Conservation (phyloP, 2,888 invertebrate species). For the Cataglyphis rosenhaueri region DNA sequence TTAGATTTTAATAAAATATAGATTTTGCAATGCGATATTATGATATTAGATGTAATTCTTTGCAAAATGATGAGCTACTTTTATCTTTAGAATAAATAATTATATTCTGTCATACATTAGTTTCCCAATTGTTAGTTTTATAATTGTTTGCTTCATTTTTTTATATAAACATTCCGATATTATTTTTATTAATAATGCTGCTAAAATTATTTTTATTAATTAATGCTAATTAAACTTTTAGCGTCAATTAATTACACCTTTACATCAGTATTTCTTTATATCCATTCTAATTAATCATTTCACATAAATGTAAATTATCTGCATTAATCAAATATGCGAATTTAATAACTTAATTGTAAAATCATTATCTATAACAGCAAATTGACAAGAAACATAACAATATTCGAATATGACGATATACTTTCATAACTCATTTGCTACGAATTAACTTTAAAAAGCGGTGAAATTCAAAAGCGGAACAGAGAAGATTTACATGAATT, state of each 20-base stretch:
- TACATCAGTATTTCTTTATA: background rate
- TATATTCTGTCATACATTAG: background rate
- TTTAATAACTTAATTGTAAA: constrained; percentile 10
- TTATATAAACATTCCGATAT: background rate
- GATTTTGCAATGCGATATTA: constrained; percentile 7
- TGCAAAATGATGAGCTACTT: background rate
- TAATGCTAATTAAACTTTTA: background rate
- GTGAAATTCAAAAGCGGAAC: constrained; percentile 1
- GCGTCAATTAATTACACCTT: constrained; percentile 20
- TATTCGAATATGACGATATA: background rate
- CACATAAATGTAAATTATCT: constrained; percentile 26
- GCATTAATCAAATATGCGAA: constrained; percentile 2
- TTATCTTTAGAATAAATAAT: constrained; percentile 17
- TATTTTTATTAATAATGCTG: background rate
- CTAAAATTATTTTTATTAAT: background rate
- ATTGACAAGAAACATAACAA: background rate
- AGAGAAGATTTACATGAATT: background rate
- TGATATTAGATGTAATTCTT: background rate
- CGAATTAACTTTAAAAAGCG: constrained; percentile 5
- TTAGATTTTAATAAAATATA: constrained; percentile 23
- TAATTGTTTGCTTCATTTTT: background rate
- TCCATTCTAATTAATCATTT: background rate
- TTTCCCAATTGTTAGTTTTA: background rate
- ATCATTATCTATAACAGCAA: background rate
- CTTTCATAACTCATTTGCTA: background rate